phyloP scores from a whole-genome alignment of 2,888 invertebrate species.

The Lobophora halterata region DNA sequence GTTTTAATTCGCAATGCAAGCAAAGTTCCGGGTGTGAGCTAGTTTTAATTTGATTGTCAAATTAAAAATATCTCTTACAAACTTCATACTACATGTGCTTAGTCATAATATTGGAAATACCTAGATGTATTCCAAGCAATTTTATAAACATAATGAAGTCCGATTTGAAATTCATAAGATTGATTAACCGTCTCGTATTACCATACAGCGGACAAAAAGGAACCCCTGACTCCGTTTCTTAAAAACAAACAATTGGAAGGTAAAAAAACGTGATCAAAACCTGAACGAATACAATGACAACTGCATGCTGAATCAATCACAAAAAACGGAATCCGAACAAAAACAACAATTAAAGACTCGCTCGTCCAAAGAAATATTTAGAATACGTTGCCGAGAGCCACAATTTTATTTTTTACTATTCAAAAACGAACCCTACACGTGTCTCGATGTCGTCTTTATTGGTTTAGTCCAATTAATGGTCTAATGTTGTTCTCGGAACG shows the following conservation, averaged over 20 bases:
- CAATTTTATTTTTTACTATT: constrained; percentile 47
- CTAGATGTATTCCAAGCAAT: constrained; percentile 20
- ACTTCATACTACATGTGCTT: too few relatives aligned
- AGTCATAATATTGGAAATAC: constrained; percentile 17
- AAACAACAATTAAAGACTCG: constrained; percentile 77
- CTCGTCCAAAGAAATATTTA: constrained; percentile 74
- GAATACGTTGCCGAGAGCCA: constrained; percentile 55
- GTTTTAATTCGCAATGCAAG: too few relatives aligned
- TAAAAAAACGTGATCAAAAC: constrained; percentile 72
- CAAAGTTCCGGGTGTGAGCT: too few relatives aligned
- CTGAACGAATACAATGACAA: constrained; percentile 78
- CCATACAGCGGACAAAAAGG: constrained; percentile 55
- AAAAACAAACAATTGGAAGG: constrained; percentile 75
- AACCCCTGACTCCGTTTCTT: constrained; percentile 54
- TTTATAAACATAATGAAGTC: constrained; percentile 40
- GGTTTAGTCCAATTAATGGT: constrained; percentile 76
- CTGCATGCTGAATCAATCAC: constrained; percentile 78
- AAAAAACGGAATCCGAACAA: constrained; percentile 79
- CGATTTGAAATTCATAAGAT: constrained; percentile 63
- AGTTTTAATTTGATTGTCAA: too few relatives aligned
- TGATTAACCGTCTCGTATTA: constrained; percentile 67
- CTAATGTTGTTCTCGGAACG: constrained; percentile 65
- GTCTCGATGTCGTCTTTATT: constrained; percentile 76
- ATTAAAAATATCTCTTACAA: too few relatives aligned
- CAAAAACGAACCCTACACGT: constrained; percentile 58